Conservation (phyloP, 1,140 invertebrate genomes). For the Pogonus chalceus region DNA sequence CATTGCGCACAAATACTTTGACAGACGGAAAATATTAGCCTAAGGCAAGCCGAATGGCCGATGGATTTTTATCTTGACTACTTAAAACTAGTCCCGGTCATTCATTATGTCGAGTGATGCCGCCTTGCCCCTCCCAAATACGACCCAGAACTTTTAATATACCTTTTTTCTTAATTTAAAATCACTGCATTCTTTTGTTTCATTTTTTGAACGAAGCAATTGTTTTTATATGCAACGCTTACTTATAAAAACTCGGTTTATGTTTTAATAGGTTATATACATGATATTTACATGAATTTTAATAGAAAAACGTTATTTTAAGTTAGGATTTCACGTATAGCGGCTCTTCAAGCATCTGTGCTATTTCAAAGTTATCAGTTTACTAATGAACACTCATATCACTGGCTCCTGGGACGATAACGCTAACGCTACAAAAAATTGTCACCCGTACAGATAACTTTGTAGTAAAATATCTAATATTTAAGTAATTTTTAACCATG, state of each 20-base stretch:
- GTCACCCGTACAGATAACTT: no score
- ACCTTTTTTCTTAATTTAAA: no score
- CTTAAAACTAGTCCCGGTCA: slow-evolving; percentile 3
- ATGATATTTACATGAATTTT: no score
- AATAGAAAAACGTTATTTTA: no score
- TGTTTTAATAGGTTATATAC: no score
- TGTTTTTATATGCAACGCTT: no score
- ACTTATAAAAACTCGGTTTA: no score
- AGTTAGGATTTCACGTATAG: no score
- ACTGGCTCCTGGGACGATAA: background rate
- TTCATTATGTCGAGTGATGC: background rate
- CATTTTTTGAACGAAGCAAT: no score
- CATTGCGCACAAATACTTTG: background rate
- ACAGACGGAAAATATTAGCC: background rate
- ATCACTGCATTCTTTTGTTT: no score
- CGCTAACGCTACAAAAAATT: background rate
- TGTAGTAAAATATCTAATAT: no score
- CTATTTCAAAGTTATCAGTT: slow-evolving; percentile 4
- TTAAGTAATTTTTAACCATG: no score
- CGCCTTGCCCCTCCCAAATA: background rate
- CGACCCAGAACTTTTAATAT: background rate
- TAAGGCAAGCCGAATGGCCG: background rate
- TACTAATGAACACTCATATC: slow-evolving; percentile 1
- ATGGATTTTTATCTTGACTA: slow-evolving; percentile 7
- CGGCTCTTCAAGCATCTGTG: background rate